Evolutionary conservation across 1,140 invertebrate species (phyloP).

Genomic region (Drosophila tsacasi): DNA sequence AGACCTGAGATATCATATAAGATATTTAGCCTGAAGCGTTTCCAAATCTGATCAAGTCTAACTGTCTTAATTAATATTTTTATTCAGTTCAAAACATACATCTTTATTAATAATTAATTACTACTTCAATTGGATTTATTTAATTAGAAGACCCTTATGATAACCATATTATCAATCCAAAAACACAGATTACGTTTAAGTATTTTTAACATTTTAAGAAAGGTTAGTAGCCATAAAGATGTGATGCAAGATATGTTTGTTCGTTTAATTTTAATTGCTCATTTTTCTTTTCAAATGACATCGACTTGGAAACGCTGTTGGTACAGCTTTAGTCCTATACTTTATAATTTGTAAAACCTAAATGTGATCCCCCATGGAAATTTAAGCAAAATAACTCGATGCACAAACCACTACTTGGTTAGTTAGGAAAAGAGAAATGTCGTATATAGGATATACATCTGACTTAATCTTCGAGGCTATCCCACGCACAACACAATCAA

Average conservation of each 20-base stretch:
- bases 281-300: background rate
- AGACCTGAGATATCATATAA: slow-evolving; percentile 20
- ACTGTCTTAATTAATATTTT: background rate
- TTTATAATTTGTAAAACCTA: slow-evolving; percentile 61
- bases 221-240: background rate
- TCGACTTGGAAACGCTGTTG: slow-evolving; percentile 1
- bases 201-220: background rate
- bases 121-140: background rate
- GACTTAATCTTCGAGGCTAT: slow-evolving; percentile 24
- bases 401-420: slow-evolving; percentile 17
- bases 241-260: background rate
- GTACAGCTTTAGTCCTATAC: slow-evolving; percentile 34
- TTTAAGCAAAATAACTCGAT: slow-evolving; percentile 20
- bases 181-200: background rate
- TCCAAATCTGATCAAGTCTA: slow-evolving; percentile 1
- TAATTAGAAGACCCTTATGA: background rate
- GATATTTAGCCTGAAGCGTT: slow-evolving; percentile 11
- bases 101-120: too few species aligned
- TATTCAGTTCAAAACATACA: background rate
- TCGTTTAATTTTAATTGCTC: background rate
- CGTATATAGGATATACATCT: slow-evolving; percentile 25
- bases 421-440: slow-evolving; percentile 19
- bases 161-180: too few species aligned
- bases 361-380: slow-evolving; percentile 64
- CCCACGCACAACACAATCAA: slow-evolving; percentile 72